Conservation (phyloP, 2,888 invertebrate genomes). For the Lasiommata megera region DNA sequence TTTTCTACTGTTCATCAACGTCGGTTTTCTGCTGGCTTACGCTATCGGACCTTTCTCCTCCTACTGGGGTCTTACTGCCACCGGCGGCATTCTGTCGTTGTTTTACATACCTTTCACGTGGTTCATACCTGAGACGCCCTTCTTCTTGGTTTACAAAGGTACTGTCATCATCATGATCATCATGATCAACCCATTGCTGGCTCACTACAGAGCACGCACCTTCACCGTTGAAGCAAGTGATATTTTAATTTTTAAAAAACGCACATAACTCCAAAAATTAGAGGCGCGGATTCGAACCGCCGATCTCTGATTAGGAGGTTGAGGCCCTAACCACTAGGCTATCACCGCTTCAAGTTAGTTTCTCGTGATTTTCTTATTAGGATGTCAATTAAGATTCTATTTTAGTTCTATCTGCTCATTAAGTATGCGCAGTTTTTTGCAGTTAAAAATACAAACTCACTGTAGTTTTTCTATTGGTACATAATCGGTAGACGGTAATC, state of each 20-base stretch:
- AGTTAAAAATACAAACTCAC: not conserved
- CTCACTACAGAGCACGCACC: too few species aligned
- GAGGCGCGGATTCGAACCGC: too few species aligned
- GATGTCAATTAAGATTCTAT: not conserved
- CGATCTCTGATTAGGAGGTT: too few species aligned
- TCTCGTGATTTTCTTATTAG: not conserved
- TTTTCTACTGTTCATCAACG: constrained; percentile 87
- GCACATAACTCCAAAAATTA: too few species aligned
- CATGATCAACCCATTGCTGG: too few species aligned
- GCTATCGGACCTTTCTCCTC: constrained; percentile 87
- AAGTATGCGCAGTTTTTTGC: not conserved
- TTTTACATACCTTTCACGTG: constrained; percentile 84
- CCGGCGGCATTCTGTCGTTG: constrained; percentile 84
- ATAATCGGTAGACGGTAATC: constrained; percentile 1
- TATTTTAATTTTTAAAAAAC: too few species aligned
- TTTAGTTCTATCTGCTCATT: constrained; percentile 1
- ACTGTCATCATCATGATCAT: constrained; percentile 5
- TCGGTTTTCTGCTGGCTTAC: constrained; percentile 87
- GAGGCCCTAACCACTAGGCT: too few species aligned
- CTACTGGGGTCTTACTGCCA: constrained; percentile 84
- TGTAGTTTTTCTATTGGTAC: not conserved
- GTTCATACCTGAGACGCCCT: constrained; percentile 91
- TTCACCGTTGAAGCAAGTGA: too few species aligned
- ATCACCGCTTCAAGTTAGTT: too few species aligned
- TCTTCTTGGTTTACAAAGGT: constrained; percentile 84